Evolutionary conservation across 1,140 invertebrate species (phyloP).

Genomic region (Lordiphosa clarofinis): DNA sequence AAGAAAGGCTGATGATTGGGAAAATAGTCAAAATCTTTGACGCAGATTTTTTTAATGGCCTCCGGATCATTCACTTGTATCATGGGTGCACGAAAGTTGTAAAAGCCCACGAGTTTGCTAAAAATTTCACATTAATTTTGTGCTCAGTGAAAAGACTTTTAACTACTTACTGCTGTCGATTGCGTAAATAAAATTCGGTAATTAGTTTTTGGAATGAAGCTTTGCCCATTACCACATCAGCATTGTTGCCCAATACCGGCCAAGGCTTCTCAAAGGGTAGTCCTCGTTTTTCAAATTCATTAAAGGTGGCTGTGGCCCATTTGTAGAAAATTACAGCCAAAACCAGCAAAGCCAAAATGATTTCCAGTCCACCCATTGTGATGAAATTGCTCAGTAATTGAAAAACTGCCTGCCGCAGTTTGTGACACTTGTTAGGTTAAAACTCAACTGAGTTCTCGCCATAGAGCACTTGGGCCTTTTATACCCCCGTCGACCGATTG

Average conservation of each 20-base stretch:
- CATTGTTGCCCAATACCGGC: constrained; percentile 73
- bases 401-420: too few species aligned
- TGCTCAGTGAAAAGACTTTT: not conserved
- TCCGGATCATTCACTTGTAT: constrained; percentile 83
- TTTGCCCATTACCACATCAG: constrained; percentile 43
- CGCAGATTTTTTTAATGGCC: constrained; percentile 82
- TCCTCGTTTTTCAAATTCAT: constrained; percentile 70
- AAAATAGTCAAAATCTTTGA: constrained; percentile 86
- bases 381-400: too few species aligned
- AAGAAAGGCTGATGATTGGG: constrained; percentile 81
- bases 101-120: constrained; percentile 81
- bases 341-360: constrained; percentile 23
- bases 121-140: not conserved
- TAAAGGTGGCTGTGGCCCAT: constrained; percentile 46
- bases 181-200: constrained; percentile 51
- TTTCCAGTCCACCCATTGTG: constrained; percentile 24
- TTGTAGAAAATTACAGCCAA: constrained; percentile 36
- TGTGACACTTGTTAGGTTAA: too few species aligned
- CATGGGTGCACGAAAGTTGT: constrained; percentile 81
- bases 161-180: constrained; percentile 50
- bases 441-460: too few species aligned
- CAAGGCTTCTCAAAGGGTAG: constrained; percentile 70
- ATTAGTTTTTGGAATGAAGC: constrained; percentile 44
- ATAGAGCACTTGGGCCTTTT: too few species aligned
- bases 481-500: too few species aligned